Conservation (phyloP, 2,113 vertebrate species). For the Lophura nycthemera region DNA sequence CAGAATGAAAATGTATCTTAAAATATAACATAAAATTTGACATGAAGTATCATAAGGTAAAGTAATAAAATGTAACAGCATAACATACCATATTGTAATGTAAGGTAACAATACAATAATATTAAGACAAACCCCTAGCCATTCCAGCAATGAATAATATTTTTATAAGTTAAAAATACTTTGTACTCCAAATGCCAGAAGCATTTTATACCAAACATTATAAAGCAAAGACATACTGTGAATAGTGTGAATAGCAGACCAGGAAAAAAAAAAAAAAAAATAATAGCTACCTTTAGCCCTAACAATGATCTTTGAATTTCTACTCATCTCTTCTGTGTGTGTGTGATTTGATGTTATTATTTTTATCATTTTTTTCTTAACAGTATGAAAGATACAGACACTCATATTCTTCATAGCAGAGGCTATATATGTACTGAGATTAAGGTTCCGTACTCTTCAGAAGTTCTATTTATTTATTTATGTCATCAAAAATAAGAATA, state of each 20-base stretch:
- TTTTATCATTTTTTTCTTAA: background rate
- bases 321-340: background rate
- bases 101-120: background rate
- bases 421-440: background rate
- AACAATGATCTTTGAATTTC: conserved; percentile 1
- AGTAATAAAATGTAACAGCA: background rate
- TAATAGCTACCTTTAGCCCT: conserved; percentile 21
- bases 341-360: background rate
- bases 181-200: background rate
- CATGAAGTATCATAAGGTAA: background rate
- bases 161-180: conserved; percentile 29
- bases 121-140: background rate
- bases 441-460: background rate
- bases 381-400: background rate
- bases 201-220: conserved; percentile 16
- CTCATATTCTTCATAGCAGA: background rate
- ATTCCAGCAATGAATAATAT: background rate
- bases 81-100: fast-evolving
- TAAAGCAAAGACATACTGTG: background rate
- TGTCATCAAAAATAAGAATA: background rate
- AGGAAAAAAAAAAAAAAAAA: background rate
- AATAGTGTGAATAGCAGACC: background rate
- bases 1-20: background rate
- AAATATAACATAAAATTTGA: background rate
- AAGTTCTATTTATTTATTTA: too few species aligned